Evolutionary conservation across 2,113 vertebrate species (phyloP).

Genomic region (Psilopogon haemacephalus): DNA sequence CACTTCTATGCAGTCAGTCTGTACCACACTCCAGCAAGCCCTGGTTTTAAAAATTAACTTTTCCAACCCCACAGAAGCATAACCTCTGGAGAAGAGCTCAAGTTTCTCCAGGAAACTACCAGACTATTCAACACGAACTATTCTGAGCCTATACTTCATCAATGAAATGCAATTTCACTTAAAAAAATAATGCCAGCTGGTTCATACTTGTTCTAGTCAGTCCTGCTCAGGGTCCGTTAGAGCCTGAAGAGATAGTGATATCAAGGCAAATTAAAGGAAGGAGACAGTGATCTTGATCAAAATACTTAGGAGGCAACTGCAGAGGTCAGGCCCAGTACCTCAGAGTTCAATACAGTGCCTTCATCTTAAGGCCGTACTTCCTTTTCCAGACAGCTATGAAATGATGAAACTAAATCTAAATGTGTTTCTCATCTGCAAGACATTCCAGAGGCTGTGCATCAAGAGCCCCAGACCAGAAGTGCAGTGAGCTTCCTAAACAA

Average conservation of each 20-base stretch:
- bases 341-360: neutral
- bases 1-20: conserved; percentile 43
- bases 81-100: neutral
- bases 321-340: neutral
- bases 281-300: neutral
- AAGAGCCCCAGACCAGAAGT: neutral
- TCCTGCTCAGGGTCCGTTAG: neutral
- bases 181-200: fast-evolving
- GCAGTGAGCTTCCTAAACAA: neutral
- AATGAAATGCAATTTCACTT: neutral
- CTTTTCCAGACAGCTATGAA: neutral
- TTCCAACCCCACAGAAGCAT: neutral
- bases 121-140: neutral
- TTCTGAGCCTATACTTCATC: neutral
- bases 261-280: neutral
- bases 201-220: neutral
- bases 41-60: conserved; percentile 63
- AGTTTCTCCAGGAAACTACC: neutral
- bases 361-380: neutral
- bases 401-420: neutral
- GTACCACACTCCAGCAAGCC: conserved; percentile 25
- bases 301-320: neutral
- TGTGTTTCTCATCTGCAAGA: neutral
- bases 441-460: neutral
- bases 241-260: neutral